phyloP scores from a whole-genome alignment of 2,888 invertebrate species.

The Ceriagrion tenellum region DNA sequence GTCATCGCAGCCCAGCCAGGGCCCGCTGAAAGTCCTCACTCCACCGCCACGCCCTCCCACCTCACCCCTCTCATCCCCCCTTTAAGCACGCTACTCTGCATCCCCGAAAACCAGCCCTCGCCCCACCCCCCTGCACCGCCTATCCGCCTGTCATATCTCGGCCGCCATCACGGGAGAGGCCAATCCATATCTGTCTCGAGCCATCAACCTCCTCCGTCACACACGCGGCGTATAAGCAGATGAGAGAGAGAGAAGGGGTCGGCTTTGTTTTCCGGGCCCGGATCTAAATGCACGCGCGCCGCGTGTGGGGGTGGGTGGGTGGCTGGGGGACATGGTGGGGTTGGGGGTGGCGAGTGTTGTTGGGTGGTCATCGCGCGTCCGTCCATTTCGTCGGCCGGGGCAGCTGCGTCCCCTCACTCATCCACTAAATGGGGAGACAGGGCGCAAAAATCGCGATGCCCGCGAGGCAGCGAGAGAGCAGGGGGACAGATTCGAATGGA shows the following conservation, averaged over 20 bases:
- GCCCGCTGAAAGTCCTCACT: not conserved
- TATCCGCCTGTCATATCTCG: not conserved
- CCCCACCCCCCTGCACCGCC: not conserved
- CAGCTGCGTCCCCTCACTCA: slow-evolving; percentile 16
- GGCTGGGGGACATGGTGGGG: not conserved
- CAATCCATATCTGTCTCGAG: slow-evolving; percentile 21
- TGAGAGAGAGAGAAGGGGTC: not conserved
- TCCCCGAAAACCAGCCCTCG: slow-evolving; percentile 3
- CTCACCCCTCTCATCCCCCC: not conserved
- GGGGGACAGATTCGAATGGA: not conserved
- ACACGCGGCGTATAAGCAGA: not conserved
- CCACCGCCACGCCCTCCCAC: not conserved
- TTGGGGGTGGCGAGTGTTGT: not conserved
- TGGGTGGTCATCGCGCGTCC: slow-evolving; percentile 29
- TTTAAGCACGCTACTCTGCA: not conserved
- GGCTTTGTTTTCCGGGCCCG: not conserved
- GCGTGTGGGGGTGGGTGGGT: not conserved
- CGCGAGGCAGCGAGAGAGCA: not conserved
- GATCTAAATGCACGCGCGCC: not conserved
- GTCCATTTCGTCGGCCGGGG: not conserved
- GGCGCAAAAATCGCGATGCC: slow-evolving; percentile 49
- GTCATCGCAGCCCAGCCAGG: no score
- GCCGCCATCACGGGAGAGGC: slow-evolving; percentile 1
- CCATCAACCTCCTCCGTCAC: slow-evolving; percentile 11
- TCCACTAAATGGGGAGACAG: slow-evolving; percentile 37